Evolutionary conservation across 92 coral and sea anemone species (phyloP).

Genomic region (Micromussa lordhowensis): DNA sequence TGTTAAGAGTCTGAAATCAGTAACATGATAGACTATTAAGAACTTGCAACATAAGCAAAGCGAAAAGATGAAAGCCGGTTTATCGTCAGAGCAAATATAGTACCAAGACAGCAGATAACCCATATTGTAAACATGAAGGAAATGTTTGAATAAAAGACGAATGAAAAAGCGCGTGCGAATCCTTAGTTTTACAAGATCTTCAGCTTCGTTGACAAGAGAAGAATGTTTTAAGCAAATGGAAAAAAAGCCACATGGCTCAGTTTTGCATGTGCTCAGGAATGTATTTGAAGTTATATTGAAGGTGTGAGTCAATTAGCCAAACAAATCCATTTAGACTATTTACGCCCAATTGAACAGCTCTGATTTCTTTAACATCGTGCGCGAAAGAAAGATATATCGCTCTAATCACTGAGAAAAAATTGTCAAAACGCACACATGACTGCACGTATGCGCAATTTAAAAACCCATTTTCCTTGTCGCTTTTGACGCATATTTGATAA

Average conservation of each 20-base stretch:
- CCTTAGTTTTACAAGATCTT: not conserved
- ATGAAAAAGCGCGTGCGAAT: not conserved
- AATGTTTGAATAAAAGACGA: not conserved
- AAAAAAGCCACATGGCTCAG: not conserved
- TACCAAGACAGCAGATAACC: not conserved
- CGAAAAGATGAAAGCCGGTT: not conserved
- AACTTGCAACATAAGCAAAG: not conserved
- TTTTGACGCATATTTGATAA: constrained; percentile 29
- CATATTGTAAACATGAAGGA: not conserved
- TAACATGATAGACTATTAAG: not conserved
- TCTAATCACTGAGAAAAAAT: too few species aligned
- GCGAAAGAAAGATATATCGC: not conserved
- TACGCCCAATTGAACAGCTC: not conserved
- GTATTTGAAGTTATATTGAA: not conserved
- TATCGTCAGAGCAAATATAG: not conserved
- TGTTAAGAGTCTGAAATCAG: not conserved
- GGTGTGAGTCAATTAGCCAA: constrained; percentile 9
- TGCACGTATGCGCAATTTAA: constrained; percentile 9
- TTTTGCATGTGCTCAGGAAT: constrained; percentile 29
- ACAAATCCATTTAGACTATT: constrained; percentile 28
- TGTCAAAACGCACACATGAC: not conserved
- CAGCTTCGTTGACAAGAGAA: not conserved
- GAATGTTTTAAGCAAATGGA: not conserved
- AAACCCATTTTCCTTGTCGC: not conserved
- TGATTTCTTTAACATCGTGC: not conserved